Evolutionary conservation across 2,797 vertebrate species (phyloP), one percentile per base, ranked within the genome.

Genomic region (Peromyscus aztecus): DNA sequence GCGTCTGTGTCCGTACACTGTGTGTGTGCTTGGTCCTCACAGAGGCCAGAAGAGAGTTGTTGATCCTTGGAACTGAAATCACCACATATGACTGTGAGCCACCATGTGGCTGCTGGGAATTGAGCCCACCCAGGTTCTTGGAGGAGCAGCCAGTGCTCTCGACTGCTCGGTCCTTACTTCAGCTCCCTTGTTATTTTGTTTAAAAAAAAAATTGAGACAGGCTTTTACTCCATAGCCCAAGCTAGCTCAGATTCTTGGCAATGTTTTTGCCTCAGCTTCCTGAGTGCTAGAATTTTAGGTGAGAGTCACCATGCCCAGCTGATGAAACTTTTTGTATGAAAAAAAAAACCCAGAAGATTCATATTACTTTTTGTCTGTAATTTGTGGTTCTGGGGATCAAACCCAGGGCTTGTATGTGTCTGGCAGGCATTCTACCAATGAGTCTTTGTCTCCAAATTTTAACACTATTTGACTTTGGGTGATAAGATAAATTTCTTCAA

Each of bases 401-500:
- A 52, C 24, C 16, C 40, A 94, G 37, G 52, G 17, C 75, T 89
- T 81, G 23, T 6, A 34, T 19, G 52, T 34, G 13, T 59, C 59
- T 63, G 40, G 34, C 85, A 73, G 43, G 19, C 10, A 37, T 65
- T 46, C 27, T 49, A 19, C 76, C 40, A 88, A 27, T 37, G 34
- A 83, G 13, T 4, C 37, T 8, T 27, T 40, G 23, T 8, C 59
- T 43, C 46, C 21, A 78, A 14, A 19, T 69, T 55, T 86, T 67
- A 90, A 80, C 7, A 85, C 19, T 57, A 59, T 11, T 94, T 89
- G 24, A 86, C 63, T 92, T 97, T 90, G 43, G 24, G 43, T 96
- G 46, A 37, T 85, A 31, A 96, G 82, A 81, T 96, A 84, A 75
- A 75, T 88, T 91, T 96, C 80, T 90, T 94, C 77, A 82, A 17